Base-by-base conservation (phyloP, 2,113 vertebrate species). In the Pantherophis guttatus region DNA sequence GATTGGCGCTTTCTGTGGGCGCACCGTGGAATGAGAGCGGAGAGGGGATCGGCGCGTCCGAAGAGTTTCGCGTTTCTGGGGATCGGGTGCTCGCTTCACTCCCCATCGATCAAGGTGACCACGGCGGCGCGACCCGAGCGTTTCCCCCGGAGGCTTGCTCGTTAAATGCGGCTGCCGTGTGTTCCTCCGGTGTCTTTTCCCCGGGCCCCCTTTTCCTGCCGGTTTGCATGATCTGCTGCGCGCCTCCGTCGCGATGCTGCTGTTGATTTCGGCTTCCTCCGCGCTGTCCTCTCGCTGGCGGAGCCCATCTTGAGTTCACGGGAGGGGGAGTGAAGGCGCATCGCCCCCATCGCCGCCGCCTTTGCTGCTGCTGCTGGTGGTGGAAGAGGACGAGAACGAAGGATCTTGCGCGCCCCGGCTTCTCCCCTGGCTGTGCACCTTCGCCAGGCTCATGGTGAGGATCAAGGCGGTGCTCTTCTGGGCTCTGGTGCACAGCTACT, bases 401-500 rank as follows among this genome's bases (percentile, higher is more conserved):
- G 1, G 89, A 24, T n/a, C 50, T 62, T 10, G 50, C 26, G 55
- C 89, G 15, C 3, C 21, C 15, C 11, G 52, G 33, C 91, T 53
- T 39, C 21, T 58, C 13, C 44, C 52, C 11, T 7, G 44, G 75
- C 92, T 53, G 88, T 1, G 88, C 88, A 97, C 98, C 95, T 94
- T 96, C 15, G 93, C 97, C 95, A 97, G 98, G 96, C 97, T 98
- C 90, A 94, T 97, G 97, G 95, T 97, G 93, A 95, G 96, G 59
- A 95, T 98, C 93, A 95, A 98, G 96, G 96, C 98, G 92, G 95
- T 97, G 95, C 98, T 98, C 8, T 99, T 98, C 95, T 99, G 99
- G 99, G 97, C 97, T 26, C 94, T 99, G 90, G 97, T 99, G 53
- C 99, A 99, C 97, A 96, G 98, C 94, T 99, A 98, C 94, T 98